These are phyloP conservation scores for Polypedilum vanderplanki DNA, from an alignment of 1,140 invertebrate species.

Conservation along the genomic window DNA sequence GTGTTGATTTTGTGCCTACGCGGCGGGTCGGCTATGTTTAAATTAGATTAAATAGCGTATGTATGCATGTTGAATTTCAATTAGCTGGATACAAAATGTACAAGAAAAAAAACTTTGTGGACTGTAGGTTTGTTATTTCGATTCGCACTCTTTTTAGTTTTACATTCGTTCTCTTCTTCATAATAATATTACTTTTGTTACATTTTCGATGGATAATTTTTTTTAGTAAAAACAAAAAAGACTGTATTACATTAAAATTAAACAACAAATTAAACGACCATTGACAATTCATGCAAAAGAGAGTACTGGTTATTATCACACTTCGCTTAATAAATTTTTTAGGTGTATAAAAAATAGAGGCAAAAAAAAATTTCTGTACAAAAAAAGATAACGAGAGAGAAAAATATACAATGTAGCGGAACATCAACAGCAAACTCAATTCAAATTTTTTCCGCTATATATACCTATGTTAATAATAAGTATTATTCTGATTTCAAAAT, in stretches of 20 bases:
- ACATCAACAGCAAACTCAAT: not conserved
- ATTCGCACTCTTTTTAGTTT: not conserved
- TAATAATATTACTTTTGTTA: not conserved
- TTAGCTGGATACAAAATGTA: not conserved
- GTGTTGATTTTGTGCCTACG: not conserved
- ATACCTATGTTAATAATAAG: no score
- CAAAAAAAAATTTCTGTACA: not conserved
- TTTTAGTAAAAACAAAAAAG: not conserved
- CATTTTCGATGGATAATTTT: not conserved
- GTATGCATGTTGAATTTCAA: conserved; percentile 5
- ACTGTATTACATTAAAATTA: not conserved
- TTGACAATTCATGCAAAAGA: not conserved
- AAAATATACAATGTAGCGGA: not conserved
- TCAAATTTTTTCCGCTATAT: no score
- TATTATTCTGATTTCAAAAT: no score
- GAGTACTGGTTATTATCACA: not conserved
- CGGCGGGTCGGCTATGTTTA: not conserved
- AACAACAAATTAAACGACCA: conserved; percentile 18
- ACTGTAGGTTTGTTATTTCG: not conserved
- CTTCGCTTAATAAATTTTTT: not conserved
- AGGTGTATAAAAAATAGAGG: not conserved
- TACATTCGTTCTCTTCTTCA: not conserved
- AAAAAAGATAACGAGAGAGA: not conserved
- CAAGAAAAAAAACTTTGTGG: not conserved
- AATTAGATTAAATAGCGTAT: not conserved